A percentile compares a stretch with the other conserved stretches of the same genome.
Conservation (phyloP, 2,888 invertebrate genomes). For the Macrosiphum euphorbiae region DNA sequence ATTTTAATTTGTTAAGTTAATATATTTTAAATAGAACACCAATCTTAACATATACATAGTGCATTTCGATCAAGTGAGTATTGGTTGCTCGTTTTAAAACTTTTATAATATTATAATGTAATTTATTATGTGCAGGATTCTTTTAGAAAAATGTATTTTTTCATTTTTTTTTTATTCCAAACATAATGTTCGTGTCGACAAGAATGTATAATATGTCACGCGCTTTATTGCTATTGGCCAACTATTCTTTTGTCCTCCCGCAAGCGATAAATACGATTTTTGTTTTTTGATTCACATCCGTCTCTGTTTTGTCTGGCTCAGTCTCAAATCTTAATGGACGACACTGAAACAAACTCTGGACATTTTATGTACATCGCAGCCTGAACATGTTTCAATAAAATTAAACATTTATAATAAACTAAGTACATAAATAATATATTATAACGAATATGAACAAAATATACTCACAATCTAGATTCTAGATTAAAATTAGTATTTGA, state of each 20-base stretch:
- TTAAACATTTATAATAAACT: neutral
- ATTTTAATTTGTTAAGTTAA: neutral
- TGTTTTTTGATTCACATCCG: conserved; percentile 3
- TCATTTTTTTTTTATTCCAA: neutral
- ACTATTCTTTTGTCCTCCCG: neutral
- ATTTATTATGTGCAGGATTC: neutral
- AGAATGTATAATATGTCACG: neutral
- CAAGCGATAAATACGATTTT: conserved; percentile 3
- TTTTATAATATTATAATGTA: neutral
- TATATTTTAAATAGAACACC: neutral
- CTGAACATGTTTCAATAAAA: neutral
- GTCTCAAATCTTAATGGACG: conserved; percentile 40
- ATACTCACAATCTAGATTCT: no score
- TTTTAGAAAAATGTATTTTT: neutral
- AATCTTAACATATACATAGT: neutral
- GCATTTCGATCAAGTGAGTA: neutral
- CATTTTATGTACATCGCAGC: neutral
- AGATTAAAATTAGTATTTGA: no score
- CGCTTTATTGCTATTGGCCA: conserved; percentile 1
- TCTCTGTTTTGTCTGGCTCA: conserved; percentile 17
- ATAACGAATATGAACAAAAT: neutral
- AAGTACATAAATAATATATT: neutral
- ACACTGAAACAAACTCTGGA: neutral
- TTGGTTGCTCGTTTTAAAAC: neutral
- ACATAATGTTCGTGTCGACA: neutral